Evolutionary conservation across 2,113 vertebrate species (phyloP), one percentile per base, ranked within the genome.

Genomic region (Smithornis capensis): DNA sequence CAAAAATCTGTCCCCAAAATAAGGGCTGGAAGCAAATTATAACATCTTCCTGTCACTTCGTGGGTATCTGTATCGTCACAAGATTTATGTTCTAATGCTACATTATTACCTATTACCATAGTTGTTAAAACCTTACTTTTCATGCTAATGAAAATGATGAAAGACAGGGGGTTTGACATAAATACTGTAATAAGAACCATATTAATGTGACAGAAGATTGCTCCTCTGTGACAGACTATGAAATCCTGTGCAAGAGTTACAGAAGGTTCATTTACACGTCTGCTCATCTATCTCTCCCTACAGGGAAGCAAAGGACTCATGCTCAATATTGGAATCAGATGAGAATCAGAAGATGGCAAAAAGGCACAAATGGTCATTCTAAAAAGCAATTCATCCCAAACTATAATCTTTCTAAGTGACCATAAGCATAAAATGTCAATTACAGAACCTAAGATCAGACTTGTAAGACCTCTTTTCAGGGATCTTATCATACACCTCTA

Each of bases 111-210:
- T 95, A 97, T 95, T 95, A 93, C 94, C 80, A 87, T 45, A 93
- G 88, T 85, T 97, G 92, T 96, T 97, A 97, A 96, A 96, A 95
- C 83, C 95, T 96, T 95, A 93, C 93, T 95, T 95, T 91, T 91
- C 89, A 91, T 83, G 93, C 88, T 95, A 96, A 96, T 97, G 95
- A 94, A 96, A 96, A 94, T 94, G 83, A 97, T 94, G 95, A 95
- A 95, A 95, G 96, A 93, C 93, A 76, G 80, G 80, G 57, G 71
- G 33, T 81, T 92, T 92, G 92, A 97, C 91, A 97, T 95, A 95
- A 97, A 95, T 96, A 92, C 90, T 95, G 90, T 83, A 93, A 95
- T 95, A 97, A 95, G 95, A 95, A 62, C 83, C 89, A 83, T 92
- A 96, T 97, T 97, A 96, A 93, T 73, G 80, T 94, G 96, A 96